Base-by-base conservation (phyloP, 2,113 vertebrate species). In the Corythoichthys haematopterus region DNA sequence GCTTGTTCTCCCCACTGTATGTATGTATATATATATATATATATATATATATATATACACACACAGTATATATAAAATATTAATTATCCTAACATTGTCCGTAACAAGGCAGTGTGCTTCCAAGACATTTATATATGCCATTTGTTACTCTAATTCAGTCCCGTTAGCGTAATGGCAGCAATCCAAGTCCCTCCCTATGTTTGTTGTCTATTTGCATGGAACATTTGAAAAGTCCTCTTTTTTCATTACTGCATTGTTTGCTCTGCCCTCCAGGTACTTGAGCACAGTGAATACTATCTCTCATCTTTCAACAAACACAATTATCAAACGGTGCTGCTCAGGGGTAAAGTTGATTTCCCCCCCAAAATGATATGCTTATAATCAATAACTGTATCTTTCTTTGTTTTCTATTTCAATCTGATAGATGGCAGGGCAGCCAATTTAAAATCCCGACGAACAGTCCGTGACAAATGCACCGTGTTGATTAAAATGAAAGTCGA, bases 401-500 rank as follows among this genome's bases (percentile, higher is more conserved):
- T 68, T 28, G 65, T 56, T 28, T 43, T 65, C 35, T 69, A 65
- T 70, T 75, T 70, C 66, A 66, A 68, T 53, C 38, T 64, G 40
- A 8, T 2, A 71, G 64, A 20, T 58, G 75, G 43, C 48, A n/a
- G 76, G 71, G 12, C 38, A 13, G 36, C 28, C 61, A 20, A 46
- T n/a, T 20, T 53, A 16, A 53, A 52, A 53, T 53, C 11, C 13
- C 64, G 20, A 52, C 64, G 53, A 65, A 80, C 75, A 65, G 71
- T 70, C 74, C 71, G 43, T 52, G 59, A 80, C 71, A 64, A 88
- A 84, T 77, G 73, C 64, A 70, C 82, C 76, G 60, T 77, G 79
- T 82, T 88, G 81, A 88, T 70, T 78, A 56, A 77, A 84, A 88
- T 84, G 60, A 77, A 81, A 85, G 61, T 77, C 72, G 87, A 83